These are phyloP conservation scores for Prolemur simus DNA, from an alignment of 2,113 vertebrate species.

Conservation along the genomic window DNA sequence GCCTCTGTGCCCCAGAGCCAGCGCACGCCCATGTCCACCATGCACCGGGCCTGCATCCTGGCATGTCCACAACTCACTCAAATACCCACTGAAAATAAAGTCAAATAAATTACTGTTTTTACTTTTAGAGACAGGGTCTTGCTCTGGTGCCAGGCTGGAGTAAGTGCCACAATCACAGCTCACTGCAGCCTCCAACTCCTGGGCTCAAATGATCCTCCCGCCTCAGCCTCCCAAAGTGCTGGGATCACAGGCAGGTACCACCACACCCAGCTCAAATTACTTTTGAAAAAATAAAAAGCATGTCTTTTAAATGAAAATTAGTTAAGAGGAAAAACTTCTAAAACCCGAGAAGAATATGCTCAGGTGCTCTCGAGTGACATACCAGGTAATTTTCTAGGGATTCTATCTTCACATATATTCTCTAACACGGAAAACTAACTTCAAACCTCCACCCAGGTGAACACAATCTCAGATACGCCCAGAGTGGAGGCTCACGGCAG, in stretches of 20 bases:
- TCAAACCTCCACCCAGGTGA: background rate
- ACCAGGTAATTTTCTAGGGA: background rate
- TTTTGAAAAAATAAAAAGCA: background rate
- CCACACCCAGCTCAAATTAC: background rate
- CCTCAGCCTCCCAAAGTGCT: too few relatives aligned
- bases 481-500: background rate
- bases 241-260: too few relatives aligned
- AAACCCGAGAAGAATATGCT: background rate
- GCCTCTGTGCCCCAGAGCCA: background rate
- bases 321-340: background rate
- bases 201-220: too few relatives aligned
- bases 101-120: too few relatives aligned
- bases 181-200: too few relatives aligned
- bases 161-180: too few relatives aligned
- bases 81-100: background rate
- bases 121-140: too few relatives aligned
- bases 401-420: background rate
- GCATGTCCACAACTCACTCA: background rate
- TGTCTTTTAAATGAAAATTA: background rate
- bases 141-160: too few relatives aligned
- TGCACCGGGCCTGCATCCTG: background rate
- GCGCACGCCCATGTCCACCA: background rate
- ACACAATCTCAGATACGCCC: too few relatives aligned
- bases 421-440: background rate
- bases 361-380: background rate